phyloP scores from a whole-genome alignment of 2,113 vertebrate species.

The Amblyopsis rosae region DNA sequence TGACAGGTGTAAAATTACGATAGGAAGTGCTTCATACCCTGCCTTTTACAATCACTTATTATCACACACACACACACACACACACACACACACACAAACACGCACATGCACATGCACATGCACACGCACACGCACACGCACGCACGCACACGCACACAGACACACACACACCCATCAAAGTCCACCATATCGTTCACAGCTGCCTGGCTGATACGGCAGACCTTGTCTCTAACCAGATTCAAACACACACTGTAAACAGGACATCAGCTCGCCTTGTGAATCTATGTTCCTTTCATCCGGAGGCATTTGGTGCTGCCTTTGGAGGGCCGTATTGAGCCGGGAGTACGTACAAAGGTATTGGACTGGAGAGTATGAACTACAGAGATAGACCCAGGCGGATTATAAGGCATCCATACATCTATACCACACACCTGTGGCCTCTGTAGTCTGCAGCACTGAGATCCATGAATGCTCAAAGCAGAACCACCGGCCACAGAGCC shows the following conservation, averaged over 20 bases:
- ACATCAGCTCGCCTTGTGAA: conserved; percentile 42
- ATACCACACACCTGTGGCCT: conserved; percentile 48
- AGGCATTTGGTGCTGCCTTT: conserved; percentile 41
- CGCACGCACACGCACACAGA: conserved; percentile 19
- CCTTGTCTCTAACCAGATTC: conserved; percentile 20
- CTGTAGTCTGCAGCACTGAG: conserved; percentile 20
- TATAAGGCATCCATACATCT: conserved; percentile 65
- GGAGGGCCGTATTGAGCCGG: conserved; percentile 51
- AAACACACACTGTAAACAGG: conserved; percentile 28
- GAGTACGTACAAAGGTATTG: conserved; percentile 37
- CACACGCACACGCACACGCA: neutral
- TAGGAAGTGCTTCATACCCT: conserved; percentile 70
- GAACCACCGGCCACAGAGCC: conserved; percentile 30
- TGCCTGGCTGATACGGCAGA: conserved; percentile 62
- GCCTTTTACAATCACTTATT: conserved; percentile 77
- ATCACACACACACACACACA: conserved; percentile 38
- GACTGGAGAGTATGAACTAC: conserved; percentile 34
- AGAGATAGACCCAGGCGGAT: conserved; percentile 53
- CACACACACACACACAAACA: conserved; percentile 26
- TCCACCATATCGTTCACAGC: conserved; percentile 35
- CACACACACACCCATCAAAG: conserved; percentile 17
- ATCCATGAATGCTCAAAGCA: conserved; percentile 60
- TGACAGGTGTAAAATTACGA: conserved; percentile 82
- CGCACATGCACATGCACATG: conserved; percentile 11
- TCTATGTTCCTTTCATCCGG: conserved; percentile 38